Evolutionary conservation across 2,113 vertebrate genomes (phyloP).

Genomic region (Oryzias curvinotus): DNA sequence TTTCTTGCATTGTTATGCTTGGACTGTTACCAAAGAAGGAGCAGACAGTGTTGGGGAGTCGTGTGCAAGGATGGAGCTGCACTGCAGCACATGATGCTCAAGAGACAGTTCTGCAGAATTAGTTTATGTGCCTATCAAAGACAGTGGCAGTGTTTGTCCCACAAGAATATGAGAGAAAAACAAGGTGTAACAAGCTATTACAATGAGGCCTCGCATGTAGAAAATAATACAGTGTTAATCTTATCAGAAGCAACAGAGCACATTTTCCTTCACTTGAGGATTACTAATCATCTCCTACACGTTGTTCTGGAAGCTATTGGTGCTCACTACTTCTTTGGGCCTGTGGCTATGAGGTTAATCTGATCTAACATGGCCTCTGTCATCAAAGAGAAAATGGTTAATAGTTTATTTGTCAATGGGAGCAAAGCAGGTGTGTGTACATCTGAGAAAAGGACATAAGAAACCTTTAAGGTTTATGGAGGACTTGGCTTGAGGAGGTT

Average conservation of each 20-base stretch:
- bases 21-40: constrained; percentile 78
- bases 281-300: constrained; percentile 45
- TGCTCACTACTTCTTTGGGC: constrained; percentile 25
- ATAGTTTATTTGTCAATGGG: not conserved
- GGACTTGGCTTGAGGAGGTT: constrained; percentile 39
- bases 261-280: constrained; percentile 36
- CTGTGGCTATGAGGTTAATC: constrained; percentile 52
- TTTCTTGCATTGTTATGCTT: constrained; percentile 83
- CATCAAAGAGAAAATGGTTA: constrained; percentile 12
- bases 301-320: constrained; percentile 6
- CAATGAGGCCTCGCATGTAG: constrained; percentile 23
- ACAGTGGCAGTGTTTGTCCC: constrained; percentile 14
- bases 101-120: constrained; percentile 47
- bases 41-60: constrained; percentile 36
- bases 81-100: constrained; percentile 48
- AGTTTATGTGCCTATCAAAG: constrained; percentile 50
- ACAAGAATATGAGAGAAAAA: constrained; percentile 22
- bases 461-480: constrained; percentile 32
- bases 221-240: constrained; percentile 21
- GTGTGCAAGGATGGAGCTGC: constrained; percentile 36
- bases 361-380: constrained; percentile 47
- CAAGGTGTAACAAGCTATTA: constrained; percentile 26
- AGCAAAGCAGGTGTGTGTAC: not conserved
- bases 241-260: constrained; percentile 32
- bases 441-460: constrained; percentile 7